These are phyloP conservation scores for Grammomys surdaster DNA, from an alignment of 2,113 vertebrate genomes.

Conservation along the genomic window DNA sequence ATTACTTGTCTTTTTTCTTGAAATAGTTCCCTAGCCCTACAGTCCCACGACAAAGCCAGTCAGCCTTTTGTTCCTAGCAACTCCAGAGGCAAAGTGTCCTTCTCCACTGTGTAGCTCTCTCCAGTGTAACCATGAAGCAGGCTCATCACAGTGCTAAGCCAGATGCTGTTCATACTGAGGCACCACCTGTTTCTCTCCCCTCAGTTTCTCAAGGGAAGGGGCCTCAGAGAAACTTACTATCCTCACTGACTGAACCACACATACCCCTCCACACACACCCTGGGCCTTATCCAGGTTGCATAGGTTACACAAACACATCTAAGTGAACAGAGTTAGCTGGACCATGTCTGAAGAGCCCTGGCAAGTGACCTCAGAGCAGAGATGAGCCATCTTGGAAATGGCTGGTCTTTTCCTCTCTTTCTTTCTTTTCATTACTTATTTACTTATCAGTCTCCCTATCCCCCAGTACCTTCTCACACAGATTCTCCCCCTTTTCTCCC, in stretches of 20 bases:
- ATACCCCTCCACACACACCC: too few relatives aligned
- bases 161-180: fast-evolving
- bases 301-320: too few relatives aligned
- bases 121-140: fast-evolving
- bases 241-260: neutral
- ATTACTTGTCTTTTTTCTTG: neutral
- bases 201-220: neutral
- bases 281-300: neutral
- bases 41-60: neutral
- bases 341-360: neutral
- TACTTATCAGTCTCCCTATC: too few relatives aligned
- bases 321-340: neutral
- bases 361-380: too few relatives aligned
- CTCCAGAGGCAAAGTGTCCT: neutral
- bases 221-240: neutral
- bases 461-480: too few relatives aligned
- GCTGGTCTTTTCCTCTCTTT: too few relatives aligned
- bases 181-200: fast-evolving
- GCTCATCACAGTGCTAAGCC: neutral
- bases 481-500: too few relatives aligned
- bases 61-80: neutral
- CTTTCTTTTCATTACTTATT: too few relatives aligned
- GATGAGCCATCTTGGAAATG: neutral
- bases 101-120: neutral
- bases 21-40: neutral